Evolutionary conservation across 2,888 invertebrate species (phyloP).

Genomic region (Ochropacha duplaris): DNA sequence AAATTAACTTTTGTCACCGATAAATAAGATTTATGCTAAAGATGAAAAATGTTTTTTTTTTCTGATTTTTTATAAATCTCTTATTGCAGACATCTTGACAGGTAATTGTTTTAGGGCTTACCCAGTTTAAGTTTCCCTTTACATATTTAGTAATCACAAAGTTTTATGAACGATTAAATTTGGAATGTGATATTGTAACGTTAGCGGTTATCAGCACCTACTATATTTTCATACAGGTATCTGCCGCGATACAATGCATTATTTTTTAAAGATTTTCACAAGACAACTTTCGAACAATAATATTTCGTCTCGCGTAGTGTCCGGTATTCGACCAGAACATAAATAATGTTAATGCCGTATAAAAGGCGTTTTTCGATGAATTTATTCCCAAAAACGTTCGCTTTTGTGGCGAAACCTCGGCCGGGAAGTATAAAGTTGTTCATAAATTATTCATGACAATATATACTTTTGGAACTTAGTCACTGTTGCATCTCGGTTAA

Average conservation of each 20-base stretch:
- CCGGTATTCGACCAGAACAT: slow-evolving; percentile 44
- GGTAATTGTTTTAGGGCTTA: too few species aligned
- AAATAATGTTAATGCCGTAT: slow-evolving; percentile 76
- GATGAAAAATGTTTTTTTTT: slow-evolving; percentile 4
- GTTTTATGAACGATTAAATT: neutral
- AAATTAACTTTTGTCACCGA: slow-evolving; percentile 4
- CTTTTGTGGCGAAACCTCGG: slow-evolving; percentile 60
- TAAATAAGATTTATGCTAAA: slow-evolving; percentile 5
- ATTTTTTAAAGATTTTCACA: slow-evolving; percentile 5
- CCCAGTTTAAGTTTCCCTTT: too few species aligned
- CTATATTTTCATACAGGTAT: neutral
- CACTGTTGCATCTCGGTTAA: slow-evolving; percentile 49
- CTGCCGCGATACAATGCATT: slow-evolving; percentile 1
- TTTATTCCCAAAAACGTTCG: slow-evolving; percentile 70
- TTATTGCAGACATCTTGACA: too few species aligned
- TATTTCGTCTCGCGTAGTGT: slow-evolving; percentile 34
- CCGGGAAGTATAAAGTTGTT: slow-evolving; percentile 74
- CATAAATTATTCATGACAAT: slow-evolving; percentile 70
- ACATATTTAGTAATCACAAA: too few species aligned
- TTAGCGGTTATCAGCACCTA: neutral
- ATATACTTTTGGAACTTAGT: slow-evolving; percentile 52
- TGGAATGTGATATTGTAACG: neutral
- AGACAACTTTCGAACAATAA: slow-evolving; percentile 30
- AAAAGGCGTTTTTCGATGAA: slow-evolving; percentile 77
- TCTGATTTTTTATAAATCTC: too few species aligned